Evolutionary conservation across 2,797 vertebrate species (phyloP).

Genomic region (Characodon lateralis): DNA sequence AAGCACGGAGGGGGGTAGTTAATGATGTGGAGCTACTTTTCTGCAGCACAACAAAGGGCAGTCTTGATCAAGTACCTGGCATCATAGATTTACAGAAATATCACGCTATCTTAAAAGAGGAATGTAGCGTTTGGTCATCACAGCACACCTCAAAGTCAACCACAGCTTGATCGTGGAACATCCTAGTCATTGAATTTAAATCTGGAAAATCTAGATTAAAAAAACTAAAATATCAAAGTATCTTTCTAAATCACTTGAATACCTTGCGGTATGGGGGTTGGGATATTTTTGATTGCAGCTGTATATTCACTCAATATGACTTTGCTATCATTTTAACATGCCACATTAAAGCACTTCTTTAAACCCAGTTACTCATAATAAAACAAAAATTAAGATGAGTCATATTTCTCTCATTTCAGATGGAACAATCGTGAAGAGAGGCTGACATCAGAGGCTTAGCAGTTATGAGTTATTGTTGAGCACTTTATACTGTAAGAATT

Average conservation of each 20-base stretch:
- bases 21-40: neutral
- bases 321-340: neutral
- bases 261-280: neutral
- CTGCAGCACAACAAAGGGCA: neutral
- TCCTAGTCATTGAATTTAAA: neutral
- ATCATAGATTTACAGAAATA: neutral
- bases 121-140: neutral
- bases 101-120: too few species aligned
- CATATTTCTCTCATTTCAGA: slow-evolving; percentile 45
- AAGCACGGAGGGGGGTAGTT: neutral
- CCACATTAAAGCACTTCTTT: neutral
- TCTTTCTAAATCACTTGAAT: neutral
- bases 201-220: neutral
- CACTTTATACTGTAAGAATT: slow-evolving; percentile 20
- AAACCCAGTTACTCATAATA: neutral
- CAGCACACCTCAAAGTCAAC: neutral
- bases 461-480: neutral
- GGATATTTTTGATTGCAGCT: neutral
- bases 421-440: slow-evolving; percentile 37
- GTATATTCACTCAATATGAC: neutral
- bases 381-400: neutral
- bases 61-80: neutral
- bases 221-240: neutral
- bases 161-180: neutral
- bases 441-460: slow-evolving; percentile 59